Conservation (phyloP, 1,140 invertebrate species). For the Nephotettix cincticeps region DNA sequence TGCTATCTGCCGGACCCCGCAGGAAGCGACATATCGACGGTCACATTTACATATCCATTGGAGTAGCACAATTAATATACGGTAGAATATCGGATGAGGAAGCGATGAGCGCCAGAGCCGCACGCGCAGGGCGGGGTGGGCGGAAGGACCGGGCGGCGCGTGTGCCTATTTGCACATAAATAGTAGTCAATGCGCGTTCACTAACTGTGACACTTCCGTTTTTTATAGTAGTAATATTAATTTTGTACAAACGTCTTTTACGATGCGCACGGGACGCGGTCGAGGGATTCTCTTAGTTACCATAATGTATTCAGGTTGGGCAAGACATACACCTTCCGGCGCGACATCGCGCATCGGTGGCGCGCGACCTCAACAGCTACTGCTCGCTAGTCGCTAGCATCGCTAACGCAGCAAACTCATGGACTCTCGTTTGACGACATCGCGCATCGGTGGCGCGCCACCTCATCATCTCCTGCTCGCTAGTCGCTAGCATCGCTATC, state of each 20-base stretch:
- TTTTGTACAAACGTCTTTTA: slow-evolving; percentile 5
- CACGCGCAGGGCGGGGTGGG: background rate
- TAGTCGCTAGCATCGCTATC: no score
- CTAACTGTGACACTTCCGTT: slow-evolving; percentile 21
- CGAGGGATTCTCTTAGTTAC: slow-evolving; percentile 5
- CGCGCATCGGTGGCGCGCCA: background rate
- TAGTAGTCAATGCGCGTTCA: slow-evolving; percentile 5
- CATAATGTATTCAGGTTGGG: background rate
- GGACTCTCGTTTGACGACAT: no score
- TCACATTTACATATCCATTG: background rate
- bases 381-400: no score
- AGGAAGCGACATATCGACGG: background rate
- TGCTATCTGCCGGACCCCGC: no score
- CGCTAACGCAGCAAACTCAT: no score
- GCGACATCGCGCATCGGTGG: background rate
- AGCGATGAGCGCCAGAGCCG: background rate
- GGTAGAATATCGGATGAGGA: slow-evolving; percentile 2
- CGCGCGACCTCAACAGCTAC: background rate
- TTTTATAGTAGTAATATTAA: slow-evolving; percentile 24
- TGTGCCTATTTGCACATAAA: slow-evolving; percentile 18
- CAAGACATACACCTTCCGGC: slow-evolving; percentile 1
- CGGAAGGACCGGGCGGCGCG: slow-evolving; percentile 10
- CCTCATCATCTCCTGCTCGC: background rate
- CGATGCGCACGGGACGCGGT: background rate
- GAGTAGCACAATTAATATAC: background rate